Base-by-base conservation (phyloP, 2,888 invertebrate genomes). In the Diloba caeruleocephala region DNA sequence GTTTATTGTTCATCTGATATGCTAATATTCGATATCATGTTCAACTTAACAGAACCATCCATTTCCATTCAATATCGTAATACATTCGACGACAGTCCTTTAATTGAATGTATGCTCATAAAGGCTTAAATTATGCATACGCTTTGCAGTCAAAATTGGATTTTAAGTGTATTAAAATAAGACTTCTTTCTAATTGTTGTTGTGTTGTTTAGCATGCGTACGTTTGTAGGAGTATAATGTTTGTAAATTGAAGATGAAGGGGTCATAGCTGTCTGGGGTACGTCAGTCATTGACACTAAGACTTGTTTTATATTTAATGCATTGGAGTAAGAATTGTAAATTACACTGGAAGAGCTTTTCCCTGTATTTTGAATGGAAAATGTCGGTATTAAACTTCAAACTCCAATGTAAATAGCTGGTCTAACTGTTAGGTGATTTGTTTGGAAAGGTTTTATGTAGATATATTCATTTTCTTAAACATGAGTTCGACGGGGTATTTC, bases 91-190 rank as follows among this genome's bases (percentile, higher is more conserved):
- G 81, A 82, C 78, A 75, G 74, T 71, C 71, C 74, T 75, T 71
- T 87, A 87, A 87, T 87, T 87, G 81, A 84, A 85, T 81, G 74
- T 79, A 73, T 74, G 77, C 73, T 77, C 77, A 78, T 80, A 79
- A 83, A 78, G 71, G 75, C 64, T 62, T 77, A 76, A 80, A 79
- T 83, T 78, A 84, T 81, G 79, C 74, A 74, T 50, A 43, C 21
- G 6, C 5, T 10, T 13, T 13, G 26, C 66, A 74, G 48, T 37
- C 61, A 25, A 82, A 50, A 75, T 43, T 73, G 28, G 56, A 61
- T 79, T 68, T 52, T 85, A 72, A 61, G 8, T 1, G 32, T 25
- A 25, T 15, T 14, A 0, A 0, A 0, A 53, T 57, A 78, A 62
- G 72, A 62, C 53, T 36, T 17, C 23, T 54, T 70, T 52, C 59